These are phyloP conservation scores for Geotrupes spiniger DNA, from an alignment of 2,888 invertebrate species.

Conservation along the genomic window DNA sequence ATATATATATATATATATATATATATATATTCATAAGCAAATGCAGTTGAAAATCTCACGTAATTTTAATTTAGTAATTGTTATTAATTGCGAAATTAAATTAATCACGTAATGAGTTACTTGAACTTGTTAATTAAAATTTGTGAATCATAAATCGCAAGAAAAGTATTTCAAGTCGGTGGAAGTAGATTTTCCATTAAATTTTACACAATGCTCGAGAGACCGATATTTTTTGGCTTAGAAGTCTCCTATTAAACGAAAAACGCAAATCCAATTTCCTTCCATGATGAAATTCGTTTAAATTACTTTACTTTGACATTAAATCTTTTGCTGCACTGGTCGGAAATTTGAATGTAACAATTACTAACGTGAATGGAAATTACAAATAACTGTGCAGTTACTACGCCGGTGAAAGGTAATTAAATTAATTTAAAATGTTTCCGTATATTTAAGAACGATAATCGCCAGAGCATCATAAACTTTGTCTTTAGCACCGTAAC, in stretches of 20 bases:
- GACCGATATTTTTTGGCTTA: slow-evolving; percentile 37
- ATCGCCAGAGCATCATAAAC: slow-evolving; percentile 41
- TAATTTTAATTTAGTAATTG: no score
- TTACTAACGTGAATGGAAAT: not conserved
- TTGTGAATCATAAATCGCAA: not conserved
- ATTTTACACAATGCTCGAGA: slow-evolving; percentile 34
- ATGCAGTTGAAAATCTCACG: no score
- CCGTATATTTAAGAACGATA: slow-evolving; percentile 37
- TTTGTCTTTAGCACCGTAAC: slow-evolving; percentile 41
- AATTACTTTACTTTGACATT: slow-evolving; percentile 6
- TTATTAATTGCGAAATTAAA: no score
- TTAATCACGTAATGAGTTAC: no score
- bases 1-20: no score
- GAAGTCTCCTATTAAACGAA: slow-evolving; percentile 36
- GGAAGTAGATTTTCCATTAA: slow-evolving; percentile 31
- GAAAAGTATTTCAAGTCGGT: slow-evolving; percentile 2
- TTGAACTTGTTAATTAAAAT: no score
- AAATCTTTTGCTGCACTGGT: not conserved
- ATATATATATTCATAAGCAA: no score
- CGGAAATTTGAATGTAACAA: not conserved
- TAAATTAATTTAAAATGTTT: slow-evolving; percentile 25
- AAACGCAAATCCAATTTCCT: slow-evolving; percentile 38
- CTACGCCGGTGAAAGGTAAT: no score
- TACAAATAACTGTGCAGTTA: not conserved
- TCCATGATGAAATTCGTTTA: slow-evolving; percentile 31